These are phyloP conservation scores for Microctenopoma lineatum DNA, from an alignment of 2,797 vertebrate species.

Conservation along the genomic window DNA sequence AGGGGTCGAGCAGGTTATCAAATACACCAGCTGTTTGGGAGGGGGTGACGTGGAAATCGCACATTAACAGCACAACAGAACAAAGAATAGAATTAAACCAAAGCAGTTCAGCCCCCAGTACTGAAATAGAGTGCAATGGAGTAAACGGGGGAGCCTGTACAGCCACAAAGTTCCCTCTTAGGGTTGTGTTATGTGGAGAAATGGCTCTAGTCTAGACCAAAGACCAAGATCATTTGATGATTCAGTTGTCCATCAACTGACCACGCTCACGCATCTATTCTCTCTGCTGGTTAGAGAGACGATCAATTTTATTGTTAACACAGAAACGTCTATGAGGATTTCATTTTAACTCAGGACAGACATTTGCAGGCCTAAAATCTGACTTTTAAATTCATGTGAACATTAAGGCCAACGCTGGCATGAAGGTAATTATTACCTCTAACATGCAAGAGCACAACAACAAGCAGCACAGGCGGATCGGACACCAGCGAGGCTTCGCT, in stretches of 20 bases:
- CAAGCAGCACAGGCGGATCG: slow-evolving; percentile 52
- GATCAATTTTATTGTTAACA: not conserved
- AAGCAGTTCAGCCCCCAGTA: not conserved
- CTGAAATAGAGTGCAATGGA: slow-evolving; percentile 36
- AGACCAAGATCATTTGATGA: slow-evolving; percentile 45
- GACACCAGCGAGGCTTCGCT: slow-evolving; percentile 40
- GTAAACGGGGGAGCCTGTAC: slow-evolving; percentile 25
- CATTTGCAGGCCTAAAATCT: not conserved
- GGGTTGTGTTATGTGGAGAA: slow-evolving; percentile 37
- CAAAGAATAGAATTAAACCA: slow-evolving; percentile 28
- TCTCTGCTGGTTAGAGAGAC: slow-evolving; percentile 4
- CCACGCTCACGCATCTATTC: slow-evolving; percentile 28
- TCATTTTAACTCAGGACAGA: slow-evolving; percentile 1
- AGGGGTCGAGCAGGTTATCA: slow-evolving; percentile 5
- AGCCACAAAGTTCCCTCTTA: slow-evolving; percentile 49
- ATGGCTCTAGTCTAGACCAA: slow-evolving; percentile 39
- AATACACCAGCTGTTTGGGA: slow-evolving; percentile 29
- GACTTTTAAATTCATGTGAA: not conserved
- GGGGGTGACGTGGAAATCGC: slow-evolving; percentile 4
- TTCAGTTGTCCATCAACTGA: slow-evolving; percentile 30
- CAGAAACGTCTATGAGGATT: slow-evolving; percentile 1
- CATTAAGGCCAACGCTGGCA: slow-evolving; percentile 26
- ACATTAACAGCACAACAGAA: slow-evolving; percentile 14
- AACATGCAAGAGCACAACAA: slow-evolving; percentile 61
- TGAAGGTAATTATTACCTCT: slow-evolving; percentile 74